These are phyloP conservation scores for Lithophane ornitopus DNA, from an alignment of 2,888 invertebrate genomes.

Conservation along the genomic window DNA sequence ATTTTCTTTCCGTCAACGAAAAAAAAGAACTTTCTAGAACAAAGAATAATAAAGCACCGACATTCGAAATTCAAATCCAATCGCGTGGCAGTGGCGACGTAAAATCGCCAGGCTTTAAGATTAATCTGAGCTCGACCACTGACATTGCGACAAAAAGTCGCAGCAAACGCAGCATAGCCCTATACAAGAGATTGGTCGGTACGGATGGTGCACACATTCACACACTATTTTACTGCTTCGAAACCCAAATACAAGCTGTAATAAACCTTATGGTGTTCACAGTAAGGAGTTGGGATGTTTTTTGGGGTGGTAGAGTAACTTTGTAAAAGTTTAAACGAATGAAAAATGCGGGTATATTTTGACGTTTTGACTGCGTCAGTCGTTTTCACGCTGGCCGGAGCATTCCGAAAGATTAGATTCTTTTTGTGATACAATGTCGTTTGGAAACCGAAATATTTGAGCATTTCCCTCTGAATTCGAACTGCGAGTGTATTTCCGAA, in stretches of 20 bases:
- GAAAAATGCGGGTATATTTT: conserved; percentile 65
- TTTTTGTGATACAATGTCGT: conserved; percentile 60
- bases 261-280: not conserved
- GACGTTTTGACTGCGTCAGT: conserved; percentile 62
- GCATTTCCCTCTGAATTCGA: conserved; percentile 46
- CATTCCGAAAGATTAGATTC: conserved; percentile 57
- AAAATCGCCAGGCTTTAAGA: conserved; percentile 58
- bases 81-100: conserved; percentile 51
- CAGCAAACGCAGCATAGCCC: conserved; percentile 59
- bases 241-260: not conserved
- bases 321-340: conserved; percentile 57
- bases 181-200: conserved; percentile 72
- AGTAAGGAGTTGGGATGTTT: not conserved
- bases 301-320: not conserved
- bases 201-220: conserved; percentile 58
- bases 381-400: conserved; percentile 61
- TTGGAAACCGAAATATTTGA: conserved; percentile 53
- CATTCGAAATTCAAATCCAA: conserved; percentile 63
- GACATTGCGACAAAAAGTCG: conserved; percentile 62
- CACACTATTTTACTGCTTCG: conserved; percentile 22
- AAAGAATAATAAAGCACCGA: conserved; percentile 56
- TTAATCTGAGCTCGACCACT: conserved; percentile 56
- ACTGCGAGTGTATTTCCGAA: conserved; percentile 40
- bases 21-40: conserved; percentile 40
- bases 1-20: conserved; percentile 20